Evolutionary conservation across 1,140 invertebrate genomes (phyloP), one percentile per base, ranked within the genome.

Genomic region (Phenacoccus solenopsis): DNA sequence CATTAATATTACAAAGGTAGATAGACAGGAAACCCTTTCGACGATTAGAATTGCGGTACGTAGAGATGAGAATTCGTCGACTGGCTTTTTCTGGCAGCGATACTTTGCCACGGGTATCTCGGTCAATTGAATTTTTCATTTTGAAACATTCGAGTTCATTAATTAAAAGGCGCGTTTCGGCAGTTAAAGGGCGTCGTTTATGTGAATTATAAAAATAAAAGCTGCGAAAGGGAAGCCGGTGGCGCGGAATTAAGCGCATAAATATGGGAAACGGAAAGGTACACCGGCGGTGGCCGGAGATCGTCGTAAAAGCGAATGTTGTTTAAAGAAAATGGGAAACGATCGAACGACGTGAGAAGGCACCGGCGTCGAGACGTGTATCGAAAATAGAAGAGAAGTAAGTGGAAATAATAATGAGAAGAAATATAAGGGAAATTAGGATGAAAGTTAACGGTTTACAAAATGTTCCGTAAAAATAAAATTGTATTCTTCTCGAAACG

Each of bases 321-420:
- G 12, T 49, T 49, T 49, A 49, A 49, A 49, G 38, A 10, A n/a
- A 49, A 9, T 3, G 3, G 5, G 38, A 49, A 49, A n/a, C 13
- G 30, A 13, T 32, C 30, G 38, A 5, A n/a, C 30, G 38, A 16
- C 38, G 38, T n/a, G 38, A 16, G 12, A n/a, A 49, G 38, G 16
- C 20, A 16, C 38, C n/a, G n/a, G 16, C 20, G 5, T 10, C 38
- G 30, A 49, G 38, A 49, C 38, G 38, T 49, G 38, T 49, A 49
- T 49, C 38, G 38, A 49, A 49, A 49, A 49, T 49, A 49, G 38
- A 49, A 49, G 5, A n/a, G n/a, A 49, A 49, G 10, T 64, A 64
- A 64, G 59, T 64, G 59, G 59, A 64, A 64, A 64, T 64, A 64
- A 64, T 64, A 64, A 64, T 64, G 59, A 64, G 59, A 27, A 64